Percentiles rank a stretch among this genome's conserved stretches.
These are phyloP conservation scores for Myotis brandtii DNA, from an alignment of 2,113 vertebrate species.

Conservation along the genomic window DNA sequence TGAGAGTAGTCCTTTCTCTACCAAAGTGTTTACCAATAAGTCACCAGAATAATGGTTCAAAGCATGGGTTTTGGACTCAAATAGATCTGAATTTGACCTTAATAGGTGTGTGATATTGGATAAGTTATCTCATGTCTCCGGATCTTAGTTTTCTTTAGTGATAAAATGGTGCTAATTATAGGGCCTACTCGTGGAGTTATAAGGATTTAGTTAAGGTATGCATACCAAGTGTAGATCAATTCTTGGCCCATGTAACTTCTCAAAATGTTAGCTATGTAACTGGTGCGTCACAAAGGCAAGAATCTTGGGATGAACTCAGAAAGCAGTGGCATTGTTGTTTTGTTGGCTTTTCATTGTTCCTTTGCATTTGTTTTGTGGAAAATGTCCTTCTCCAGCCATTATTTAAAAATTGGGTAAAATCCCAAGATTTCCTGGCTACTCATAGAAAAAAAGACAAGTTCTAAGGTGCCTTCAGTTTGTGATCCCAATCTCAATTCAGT, in stretches of 20 bases:
- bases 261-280: constrained; percentile 36
- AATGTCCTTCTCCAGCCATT: neutral
- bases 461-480: constrained; percentile 39
- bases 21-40: constrained; percentile 45
- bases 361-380: constrained; percentile 48
- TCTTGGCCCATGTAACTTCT: constrained; percentile 36
- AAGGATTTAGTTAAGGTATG: constrained; percentile 59
- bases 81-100: constrained; percentile 35
- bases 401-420: constrained; percentile 14
- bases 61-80: neutral
- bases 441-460: neutral
- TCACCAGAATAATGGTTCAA: constrained; percentile 26
- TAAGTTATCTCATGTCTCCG: constrained; percentile 28
- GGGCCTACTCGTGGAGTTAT: neutral
- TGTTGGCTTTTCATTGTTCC: neutral
- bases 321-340: neutral
- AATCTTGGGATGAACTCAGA: constrained; percentile 51
- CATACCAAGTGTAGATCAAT: constrained; percentile 9
- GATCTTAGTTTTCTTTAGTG: constrained; percentile 52
- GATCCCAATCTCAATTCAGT: constrained; percentile 1
- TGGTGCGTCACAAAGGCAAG: neutral
- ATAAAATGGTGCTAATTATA: constrained; percentile 47
- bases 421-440: neutral
- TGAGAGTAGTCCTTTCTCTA: constrained; percentile 52
- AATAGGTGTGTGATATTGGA: neutral